A percentile compares a stretch with the other conserved stretches of the same genome.
Conservation (phyloP, 2,113 vertebrate genomes). For the Crotalus viridis region DNA sequence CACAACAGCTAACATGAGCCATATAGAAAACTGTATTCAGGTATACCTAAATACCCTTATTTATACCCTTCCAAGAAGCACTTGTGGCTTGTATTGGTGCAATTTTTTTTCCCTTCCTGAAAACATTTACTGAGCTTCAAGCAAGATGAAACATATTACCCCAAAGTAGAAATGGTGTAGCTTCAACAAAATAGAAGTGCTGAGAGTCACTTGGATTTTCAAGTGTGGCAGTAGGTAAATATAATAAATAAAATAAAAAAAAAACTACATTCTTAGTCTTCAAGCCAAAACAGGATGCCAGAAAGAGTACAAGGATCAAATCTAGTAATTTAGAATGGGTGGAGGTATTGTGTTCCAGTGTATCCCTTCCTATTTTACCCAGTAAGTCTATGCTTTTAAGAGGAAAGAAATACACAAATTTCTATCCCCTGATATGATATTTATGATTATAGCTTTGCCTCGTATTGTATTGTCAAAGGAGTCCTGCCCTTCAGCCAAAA, state of each 20-base stretch:
- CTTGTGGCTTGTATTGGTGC: background rate
- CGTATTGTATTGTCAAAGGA: background rate
- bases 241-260: background rate
- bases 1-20: background rate
- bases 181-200: background rate
- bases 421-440: background rate
- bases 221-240: background rate
- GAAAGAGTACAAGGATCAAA: background rate
- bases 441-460: background rate
- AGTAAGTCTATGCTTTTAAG: background rate
- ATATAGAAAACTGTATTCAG: background rate
- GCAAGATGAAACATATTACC: background rate
- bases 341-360: background rate
- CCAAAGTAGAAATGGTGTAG: background rate
- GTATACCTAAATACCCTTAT: background rate
- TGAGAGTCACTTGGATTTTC: background rate
- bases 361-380: background rate
- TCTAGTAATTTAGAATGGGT: background rate
- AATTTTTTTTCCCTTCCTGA: background rate
- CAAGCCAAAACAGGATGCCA: background rate
- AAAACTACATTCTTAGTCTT: background rate
- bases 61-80: background rate
- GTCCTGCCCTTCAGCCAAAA: background rate
- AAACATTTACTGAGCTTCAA: background rate
- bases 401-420: background rate